Conservation (phyloP, 1,140 invertebrate species). For the Sipha flava region DNA sequence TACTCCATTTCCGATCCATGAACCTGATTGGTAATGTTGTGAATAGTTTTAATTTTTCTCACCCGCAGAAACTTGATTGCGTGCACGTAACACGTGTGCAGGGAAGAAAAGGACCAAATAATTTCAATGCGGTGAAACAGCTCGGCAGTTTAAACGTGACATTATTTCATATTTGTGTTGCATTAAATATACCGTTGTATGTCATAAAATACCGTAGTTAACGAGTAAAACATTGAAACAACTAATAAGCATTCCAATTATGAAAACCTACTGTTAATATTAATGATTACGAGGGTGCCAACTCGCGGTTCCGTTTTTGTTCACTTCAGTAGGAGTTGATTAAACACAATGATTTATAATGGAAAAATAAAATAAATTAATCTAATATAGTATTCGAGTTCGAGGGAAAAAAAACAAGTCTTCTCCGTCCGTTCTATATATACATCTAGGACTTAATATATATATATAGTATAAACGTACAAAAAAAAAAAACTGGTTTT, state of each 20-base stretch:
- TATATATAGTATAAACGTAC: background rate
- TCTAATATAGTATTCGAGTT: background rate
- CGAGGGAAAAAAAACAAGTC: background rate
- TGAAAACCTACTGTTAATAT: background rate
- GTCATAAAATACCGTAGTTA: background rate
- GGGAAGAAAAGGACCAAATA: no score
- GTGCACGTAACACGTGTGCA: no score
- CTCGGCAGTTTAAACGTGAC: background rate
- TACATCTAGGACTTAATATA: background rate
- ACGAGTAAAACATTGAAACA: background rate
- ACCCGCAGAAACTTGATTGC: no score
- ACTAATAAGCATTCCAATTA: background rate
- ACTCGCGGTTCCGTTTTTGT: background rate
- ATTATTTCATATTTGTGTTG: background rate
- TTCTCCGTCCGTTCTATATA: background rate
- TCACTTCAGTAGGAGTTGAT: background rate
- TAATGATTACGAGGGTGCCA: background rate
- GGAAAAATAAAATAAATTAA: conserved; percentile 8
- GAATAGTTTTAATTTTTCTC: no score
- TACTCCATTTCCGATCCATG: no score
- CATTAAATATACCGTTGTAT: background rate
- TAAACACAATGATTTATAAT: background rate
- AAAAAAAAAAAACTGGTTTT: conserved; percentile 19
- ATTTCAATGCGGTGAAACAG: no score
- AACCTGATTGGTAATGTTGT: no score